phyloP scores from a whole-genome alignment of 2,113 vertebrate species.

The Eudyptes chrysolophus region DNA sequence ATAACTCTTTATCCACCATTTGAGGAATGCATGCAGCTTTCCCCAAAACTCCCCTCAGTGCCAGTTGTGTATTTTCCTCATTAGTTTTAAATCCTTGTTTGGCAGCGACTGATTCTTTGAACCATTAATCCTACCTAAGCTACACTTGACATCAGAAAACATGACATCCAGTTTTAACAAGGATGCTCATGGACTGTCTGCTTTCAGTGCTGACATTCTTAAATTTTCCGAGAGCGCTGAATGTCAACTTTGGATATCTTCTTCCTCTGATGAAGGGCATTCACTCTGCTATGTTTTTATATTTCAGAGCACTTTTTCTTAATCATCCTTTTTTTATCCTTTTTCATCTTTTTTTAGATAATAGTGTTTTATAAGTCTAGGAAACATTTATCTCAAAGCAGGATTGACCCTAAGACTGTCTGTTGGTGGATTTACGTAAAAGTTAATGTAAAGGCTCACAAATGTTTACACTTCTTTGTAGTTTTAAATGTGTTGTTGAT shows the following conservation, averaged over 20 bases:
- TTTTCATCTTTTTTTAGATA: not conserved
- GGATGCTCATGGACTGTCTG: not conserved
- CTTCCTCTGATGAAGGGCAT: not conserved
- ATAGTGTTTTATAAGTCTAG: not conserved
- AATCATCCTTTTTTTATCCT: not conserved
- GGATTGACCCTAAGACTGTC: not conserved
- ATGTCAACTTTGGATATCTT: not conserved
- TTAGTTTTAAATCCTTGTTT: conserved; percentile 27
- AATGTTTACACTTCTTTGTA: not conserved
- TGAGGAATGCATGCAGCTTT: not conserved
- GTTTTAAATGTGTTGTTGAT: not conserved
- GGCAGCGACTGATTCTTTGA: not conserved
- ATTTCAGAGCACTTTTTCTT: not conserved
- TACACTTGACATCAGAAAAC: not conserved
- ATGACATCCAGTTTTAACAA: not conserved
- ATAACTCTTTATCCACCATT: not conserved
- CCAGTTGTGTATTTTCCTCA: conserved; percentile 8
- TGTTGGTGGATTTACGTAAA: not conserved
- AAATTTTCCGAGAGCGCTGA: not conserved
- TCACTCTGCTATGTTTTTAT: not conserved
- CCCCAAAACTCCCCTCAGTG: not conserved
- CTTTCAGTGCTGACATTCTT: not conserved
- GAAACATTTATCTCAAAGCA: not conserved
- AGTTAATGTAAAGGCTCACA: not conserved
- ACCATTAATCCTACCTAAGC: not conserved